Percentiles rank a stretch among this genome's conserved stretches.
These are phyloP conservation scores for Setipinna tenuifilis DNA, from an alignment of 2,797 vertebrate species.

Conservation along the genomic window DNA sequence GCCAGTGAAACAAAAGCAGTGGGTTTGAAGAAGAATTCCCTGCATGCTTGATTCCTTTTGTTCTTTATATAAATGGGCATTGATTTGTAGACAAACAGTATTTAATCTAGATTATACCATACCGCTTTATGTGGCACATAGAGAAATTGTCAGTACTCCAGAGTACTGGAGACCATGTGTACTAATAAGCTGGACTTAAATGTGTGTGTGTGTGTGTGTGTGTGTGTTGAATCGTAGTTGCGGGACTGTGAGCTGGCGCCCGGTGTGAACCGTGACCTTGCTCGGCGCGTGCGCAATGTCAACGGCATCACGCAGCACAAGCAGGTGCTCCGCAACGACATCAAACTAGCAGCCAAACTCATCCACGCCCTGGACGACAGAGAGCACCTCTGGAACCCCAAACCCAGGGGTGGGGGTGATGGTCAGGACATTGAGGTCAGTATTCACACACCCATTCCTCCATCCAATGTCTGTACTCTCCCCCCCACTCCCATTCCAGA, in stretches of 20 bases:
- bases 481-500: too few relatives aligned
- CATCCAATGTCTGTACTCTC: too few relatives aligned
- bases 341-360: conserved; percentile 90
- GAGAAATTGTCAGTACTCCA: too few relatives aligned
- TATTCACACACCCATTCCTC: too few relatives aligned
- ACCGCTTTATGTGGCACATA: too few relatives aligned
- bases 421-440: not conserved
- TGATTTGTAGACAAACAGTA: too few relatives aligned
- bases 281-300: conserved; percentile 84
- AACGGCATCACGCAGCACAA: conserved; percentile 92
- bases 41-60: too few relatives aligned
- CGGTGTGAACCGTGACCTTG: conserved; percentile 89
- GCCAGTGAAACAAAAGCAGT: too few relatives aligned
- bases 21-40: too few relatives aligned
- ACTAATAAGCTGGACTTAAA: not conserved
- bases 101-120: too few relatives aligned
- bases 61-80: too few relatives aligned
- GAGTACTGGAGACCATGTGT: too few relatives aligned
- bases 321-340: conserved; percentile 90
- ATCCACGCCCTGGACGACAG: conserved; percentile 88
- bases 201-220: not conserved
- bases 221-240: conserved; percentile 67
- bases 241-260: conserved; percentile 92
- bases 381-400: conserved; percentile 82
- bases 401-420: not conserved